Evolutionary conservation across 1,140 invertebrate species (phyloP), one percentile per base, ranked within the genome.

Genomic region (Drosophila pachea): DNA sequence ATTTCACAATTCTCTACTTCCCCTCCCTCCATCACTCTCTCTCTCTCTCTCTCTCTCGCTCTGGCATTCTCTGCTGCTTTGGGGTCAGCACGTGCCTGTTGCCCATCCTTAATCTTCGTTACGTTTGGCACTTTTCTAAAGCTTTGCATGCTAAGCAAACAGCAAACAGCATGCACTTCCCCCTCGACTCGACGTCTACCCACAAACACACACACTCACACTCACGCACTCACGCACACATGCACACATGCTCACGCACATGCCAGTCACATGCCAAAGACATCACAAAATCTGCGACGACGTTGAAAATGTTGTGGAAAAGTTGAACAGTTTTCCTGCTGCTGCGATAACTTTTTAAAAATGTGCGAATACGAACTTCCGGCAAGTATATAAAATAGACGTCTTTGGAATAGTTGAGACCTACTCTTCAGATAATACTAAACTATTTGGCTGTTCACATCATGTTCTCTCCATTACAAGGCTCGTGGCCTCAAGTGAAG

Each of bases 71-170:
- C 29, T 14, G n/a, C 6, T 14, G 33, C 9, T 42, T 74, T 73
- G 75, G 78, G 78, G 78, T 78, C 78, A 82, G 68, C 76, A 84
- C 78, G 78, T 82, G 78, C 79, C 79, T 84, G 61, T 84, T 49
- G 81, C 65, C 73, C 81, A 79, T 78, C 73, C 79, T 84, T 84
- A 84, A 84, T 84, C 79, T 84, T 84, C 79, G 79, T 84, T 84
- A 73, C 73, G 67, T 79, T 84, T 83, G 78, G 78, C 78, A 83
- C 79, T 83, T 83, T 83, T 67, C 73, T 70, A 68, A 68, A 72
- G 78, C 78, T 83, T 83, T 79, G 81, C 79, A 84, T 84, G 79
- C 73, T 68, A 86, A 76, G 79, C 73, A 84, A 86, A 76, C 78
- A 66, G 31, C 45, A 67, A 9, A 40, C 50, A 67, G 22, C 22